A percentile compares a stretch with the other conserved stretches of the same genome.
phyloP scores from a whole-genome alignment of 2,113 vertebrate genomes.

The Podocnemis expansa region DNA sequence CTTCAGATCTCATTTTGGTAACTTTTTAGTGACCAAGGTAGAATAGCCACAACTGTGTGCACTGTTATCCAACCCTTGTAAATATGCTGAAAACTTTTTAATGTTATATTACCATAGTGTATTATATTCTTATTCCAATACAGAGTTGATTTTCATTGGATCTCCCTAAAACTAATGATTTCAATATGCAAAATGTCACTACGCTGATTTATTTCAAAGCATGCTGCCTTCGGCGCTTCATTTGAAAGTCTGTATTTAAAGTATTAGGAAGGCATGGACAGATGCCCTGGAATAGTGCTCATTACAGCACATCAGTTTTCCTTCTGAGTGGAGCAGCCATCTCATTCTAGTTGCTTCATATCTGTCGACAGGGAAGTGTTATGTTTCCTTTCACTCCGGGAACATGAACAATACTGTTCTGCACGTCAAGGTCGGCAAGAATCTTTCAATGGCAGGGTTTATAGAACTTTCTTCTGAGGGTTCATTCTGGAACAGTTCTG shows the following conservation, averaged over 20 bases:
- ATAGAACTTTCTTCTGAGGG: not conserved
- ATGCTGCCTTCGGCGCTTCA: not conserved
- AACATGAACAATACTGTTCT: not conserved
- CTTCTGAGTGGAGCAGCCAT: not conserved
- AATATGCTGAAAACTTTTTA: not conserved
- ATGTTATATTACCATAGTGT: not conserved
- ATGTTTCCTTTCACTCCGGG: not conserved
- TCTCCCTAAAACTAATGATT: not conserved
- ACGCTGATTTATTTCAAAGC: not conserved
- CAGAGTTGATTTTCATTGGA: not conserved
- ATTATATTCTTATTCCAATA: not conserved
- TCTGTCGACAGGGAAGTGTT: slow-evolving; percentile 1
- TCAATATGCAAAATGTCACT: not conserved
- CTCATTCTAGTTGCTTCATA: not conserved
- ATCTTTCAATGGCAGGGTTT: not conserved
- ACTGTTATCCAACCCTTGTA: not conserved
- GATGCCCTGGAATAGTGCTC: not conserved
- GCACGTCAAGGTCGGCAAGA: not conserved
- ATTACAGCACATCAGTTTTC: slow-evolving; percentile 34
- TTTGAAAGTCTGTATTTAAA: slow-evolving; percentile 51
- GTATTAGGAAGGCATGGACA: not conserved
- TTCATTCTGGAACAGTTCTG: not conserved
- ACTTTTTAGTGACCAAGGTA: not conserved
- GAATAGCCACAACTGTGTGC: not conserved
- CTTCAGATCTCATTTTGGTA: slow-evolving; percentile 52